These are phyloP conservation scores for Rostratula benghalensis DNA, from an alignment of 2,113 vertebrate species.

Conservation along the genomic window DNA sequence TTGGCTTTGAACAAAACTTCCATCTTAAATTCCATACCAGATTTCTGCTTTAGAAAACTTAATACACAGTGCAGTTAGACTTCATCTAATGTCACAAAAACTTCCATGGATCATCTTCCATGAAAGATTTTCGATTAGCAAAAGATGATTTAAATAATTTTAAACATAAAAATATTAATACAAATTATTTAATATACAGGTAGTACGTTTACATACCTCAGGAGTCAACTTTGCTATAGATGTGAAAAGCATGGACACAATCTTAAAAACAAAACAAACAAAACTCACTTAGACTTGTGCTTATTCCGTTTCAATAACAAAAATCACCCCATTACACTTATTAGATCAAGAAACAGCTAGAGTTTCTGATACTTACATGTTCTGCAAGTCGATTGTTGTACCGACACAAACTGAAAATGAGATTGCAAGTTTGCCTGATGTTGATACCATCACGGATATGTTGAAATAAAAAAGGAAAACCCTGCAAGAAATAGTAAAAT, in stretches of 20 bases:
- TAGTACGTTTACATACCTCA: conserved; percentile 81
- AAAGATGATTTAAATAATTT: not conserved
- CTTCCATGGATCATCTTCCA: not conserved
- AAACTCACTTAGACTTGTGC: conserved; percentile 44
- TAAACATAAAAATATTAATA: not conserved
- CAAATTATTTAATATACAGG: not conserved
- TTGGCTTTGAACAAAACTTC: not conserved
- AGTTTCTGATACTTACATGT: conserved; percentile 81
- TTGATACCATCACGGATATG: conserved; percentile 99
- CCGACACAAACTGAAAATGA: conserved; percentile 98
- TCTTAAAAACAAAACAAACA: conserved; percentile 78
- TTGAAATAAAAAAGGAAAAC: conserved; percentile 99
- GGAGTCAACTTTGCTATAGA: conserved; percentile 98
- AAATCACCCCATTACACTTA: not conserved
- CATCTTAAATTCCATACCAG: not conserved
- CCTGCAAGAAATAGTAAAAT: conserved; percentile 72
- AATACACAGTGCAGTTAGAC: not conserved
- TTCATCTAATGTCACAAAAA: not conserved
- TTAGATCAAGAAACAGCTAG: not conserved
- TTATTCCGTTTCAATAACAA: not conserved
- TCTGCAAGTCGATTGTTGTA: conserved; percentile 98
- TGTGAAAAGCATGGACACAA: conserved; percentile 98
- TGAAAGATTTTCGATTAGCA: not conserved
- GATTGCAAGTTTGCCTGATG: conserved; percentile 98
- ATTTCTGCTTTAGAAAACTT: not conserved